A percentile compares a stretch with the other conserved stretches of the same genome.
Evolutionary conservation across 2,797 vertebrate species (phyloP).

Genomic region (Catamblyrhynchus diadema): DNA sequence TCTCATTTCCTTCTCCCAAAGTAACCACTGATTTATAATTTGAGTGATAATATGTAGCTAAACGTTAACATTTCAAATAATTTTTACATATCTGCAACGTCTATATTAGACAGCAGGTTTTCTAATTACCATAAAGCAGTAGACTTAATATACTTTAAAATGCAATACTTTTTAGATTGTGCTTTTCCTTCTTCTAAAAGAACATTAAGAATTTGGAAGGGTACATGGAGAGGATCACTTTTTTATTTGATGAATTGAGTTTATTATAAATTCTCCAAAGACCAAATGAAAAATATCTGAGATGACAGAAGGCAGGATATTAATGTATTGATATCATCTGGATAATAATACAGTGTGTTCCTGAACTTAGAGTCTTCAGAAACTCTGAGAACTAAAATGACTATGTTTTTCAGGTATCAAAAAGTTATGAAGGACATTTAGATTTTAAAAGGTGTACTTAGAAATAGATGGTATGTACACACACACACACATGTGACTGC

Average conservation of each 20-base stretch:
- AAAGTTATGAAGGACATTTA: constrained; percentile 16
- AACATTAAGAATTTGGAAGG: background rate
- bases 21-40: background rate
- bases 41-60: background rate
- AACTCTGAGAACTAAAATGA: background rate
- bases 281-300: constrained; percentile 26
- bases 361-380: constrained; percentile 6
- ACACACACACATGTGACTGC: background rate
- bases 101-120: background rate
- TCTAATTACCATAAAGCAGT: background rate
- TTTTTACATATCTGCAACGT: background rate
- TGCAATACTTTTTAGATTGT: background rate
- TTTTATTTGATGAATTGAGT: constrained; percentile 21
- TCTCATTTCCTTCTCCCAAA: background rate
- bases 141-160: background rate
- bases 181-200: background rate
- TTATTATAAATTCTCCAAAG: constrained; percentile 25
- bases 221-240: background rate
- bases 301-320: constrained; percentile 56
- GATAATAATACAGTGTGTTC: constrained; percentile 38
- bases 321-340: constrained; percentile 55
- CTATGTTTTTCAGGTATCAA: background rate
- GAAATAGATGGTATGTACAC: background rate
- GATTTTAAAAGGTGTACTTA: background rate
- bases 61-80: background rate